Evolutionary conservation across 1,140 invertebrate species (phyloP), one percentile per base, ranked within the genome.

Genomic region (Drosophila kurseongensis): DNA sequence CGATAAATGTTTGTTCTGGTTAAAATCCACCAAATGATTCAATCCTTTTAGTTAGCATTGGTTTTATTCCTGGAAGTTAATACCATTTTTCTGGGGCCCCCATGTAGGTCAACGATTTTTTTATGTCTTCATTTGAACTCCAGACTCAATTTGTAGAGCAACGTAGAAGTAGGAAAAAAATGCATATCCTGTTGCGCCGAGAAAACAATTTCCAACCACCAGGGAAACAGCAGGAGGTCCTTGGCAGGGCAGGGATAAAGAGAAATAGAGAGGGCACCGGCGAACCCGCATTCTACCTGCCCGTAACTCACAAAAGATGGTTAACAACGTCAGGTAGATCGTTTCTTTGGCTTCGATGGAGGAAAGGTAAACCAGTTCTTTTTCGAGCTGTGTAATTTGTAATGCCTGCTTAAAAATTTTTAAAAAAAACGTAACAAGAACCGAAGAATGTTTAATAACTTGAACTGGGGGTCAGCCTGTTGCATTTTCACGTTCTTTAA

Each of bases 401-500:
- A 83, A 80, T 89, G 79, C 83, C 83, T 89, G 75, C 80, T 88
- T 88, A 83, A 52, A 52, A 41, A 40, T 73, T 36, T 51, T 10
- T 40, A 56, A 23, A 27, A 10, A 68, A 38, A 29, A 55, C 36
- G 29, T 57, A 71, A 71, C 63, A 75, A 78, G 80, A 78, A 63
- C 44, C 75, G 36, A 66, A 59, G 60, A 73, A 32, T 61, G 59
- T 71, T 86, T 86, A 80, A 80, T 85, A 77, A 68, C 42, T 32
- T 65, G 58, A 69, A 67, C 73, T 58, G 48, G 8, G 48, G 48
- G 50, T 78, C 69, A 69, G 75, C 86, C 78, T 78, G 71, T 68
- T 86, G 84, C 83, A 84, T 88, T 88, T 88, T 83, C 84, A 88
- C 75, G 73, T 80, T 74, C 48, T 67, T 51, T 89, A 88, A 83